Base-by-base conservation (phyloP, 2,797 vertebrate species). In the Cyprinella venusta region DNA sequence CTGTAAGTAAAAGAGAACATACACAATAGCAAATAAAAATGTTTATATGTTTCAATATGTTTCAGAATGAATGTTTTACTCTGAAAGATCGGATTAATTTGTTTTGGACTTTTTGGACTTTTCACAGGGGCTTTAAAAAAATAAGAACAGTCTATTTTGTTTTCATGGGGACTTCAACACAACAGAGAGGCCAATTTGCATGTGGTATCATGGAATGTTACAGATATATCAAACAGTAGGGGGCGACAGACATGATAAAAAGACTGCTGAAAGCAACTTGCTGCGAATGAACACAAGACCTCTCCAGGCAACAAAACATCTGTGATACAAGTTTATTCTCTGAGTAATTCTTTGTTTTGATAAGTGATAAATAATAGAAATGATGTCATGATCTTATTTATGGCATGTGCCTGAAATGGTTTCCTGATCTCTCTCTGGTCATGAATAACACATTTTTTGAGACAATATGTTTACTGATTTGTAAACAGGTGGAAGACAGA, bases 361-460 rank as follows among this genome's bases (percentile, higher is more conserved):
- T 93, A 93, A 80, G 90, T 90, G 2, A 54, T 54, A 59, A 65
- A 54, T 54, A 48, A 87, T 79, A 94, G 88, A 63, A 76, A 40
- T 76, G 52, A 26, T 6, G 52, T 24, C 54, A 79, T 79, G 7
- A 19, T 52, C 69, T 69, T 98, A 92, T 87, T 97, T 98, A 48
- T 97, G 97, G 86, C 93, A 95, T 26, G 90, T 93, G 87, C 97
- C 96, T 84, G 93, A 50, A 94, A 95, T 40, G 94, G 96, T 93
- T 95, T 97, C 89, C 96, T 97, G 70, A 98, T 90, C 90, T 99
- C 97, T 26, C 91, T 91, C 87, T 98, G 36, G 74, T 61, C 96
- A 89, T 98, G 97, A 90, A 97, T 98, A 68, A 98, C 97, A 96
- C 97, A 98, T 89, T 97, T 98, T 40, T 76, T 30, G 40, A 76